Evolutionary conservation across 1,140 invertebrate species (phyloP).

Genomic region (Drosophila prosaltans): DNA sequence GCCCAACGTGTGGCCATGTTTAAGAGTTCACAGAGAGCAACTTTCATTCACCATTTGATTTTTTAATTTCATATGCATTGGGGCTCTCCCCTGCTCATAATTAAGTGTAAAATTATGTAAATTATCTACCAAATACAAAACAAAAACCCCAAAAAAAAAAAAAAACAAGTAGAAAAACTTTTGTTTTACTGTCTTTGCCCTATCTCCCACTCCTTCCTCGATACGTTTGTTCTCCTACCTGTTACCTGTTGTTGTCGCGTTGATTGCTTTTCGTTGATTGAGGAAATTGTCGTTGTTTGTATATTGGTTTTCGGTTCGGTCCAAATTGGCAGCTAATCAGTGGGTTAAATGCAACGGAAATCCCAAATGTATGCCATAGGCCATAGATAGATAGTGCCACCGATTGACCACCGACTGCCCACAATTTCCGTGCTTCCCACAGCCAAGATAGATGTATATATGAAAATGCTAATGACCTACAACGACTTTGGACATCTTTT

Average conservation of each 20-base stretch:
- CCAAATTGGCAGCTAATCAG: conserved; percentile 74
- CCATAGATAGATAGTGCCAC: conserved; percentile 9
- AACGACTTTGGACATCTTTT: neutral
- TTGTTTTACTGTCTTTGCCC: no score
- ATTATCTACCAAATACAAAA: conserved; percentile 27
- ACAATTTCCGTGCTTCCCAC: conserved; percentile 66
- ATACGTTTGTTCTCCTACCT: neutral
- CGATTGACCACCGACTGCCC: conserved; percentile 23
- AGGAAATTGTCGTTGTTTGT: conserved; percentile 64
- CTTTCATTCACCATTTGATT: conserved; percentile 6
- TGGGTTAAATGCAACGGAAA: conserved; percentile 73
- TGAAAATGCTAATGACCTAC: conserved; percentile 34
- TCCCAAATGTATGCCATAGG: conserved; percentile 42
- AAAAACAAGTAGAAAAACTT: neutral
- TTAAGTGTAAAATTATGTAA: conserved; percentile 80
- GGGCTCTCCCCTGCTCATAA: conserved; percentile 44
- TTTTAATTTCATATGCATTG: neutral
- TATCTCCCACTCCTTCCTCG: conserved; percentile 5
- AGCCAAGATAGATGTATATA: neutral
- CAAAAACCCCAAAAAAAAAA: neutral
- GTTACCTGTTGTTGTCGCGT: conserved; percentile 21
- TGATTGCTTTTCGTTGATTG: conserved; percentile 63
- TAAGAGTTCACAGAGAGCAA: neutral
- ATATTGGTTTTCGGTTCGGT: conserved; percentile 24
- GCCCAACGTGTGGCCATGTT: neutral